phyloP scores from a whole-genome alignment of 2,113 vertebrate genomes.

The Isichthys henryi region DNA sequence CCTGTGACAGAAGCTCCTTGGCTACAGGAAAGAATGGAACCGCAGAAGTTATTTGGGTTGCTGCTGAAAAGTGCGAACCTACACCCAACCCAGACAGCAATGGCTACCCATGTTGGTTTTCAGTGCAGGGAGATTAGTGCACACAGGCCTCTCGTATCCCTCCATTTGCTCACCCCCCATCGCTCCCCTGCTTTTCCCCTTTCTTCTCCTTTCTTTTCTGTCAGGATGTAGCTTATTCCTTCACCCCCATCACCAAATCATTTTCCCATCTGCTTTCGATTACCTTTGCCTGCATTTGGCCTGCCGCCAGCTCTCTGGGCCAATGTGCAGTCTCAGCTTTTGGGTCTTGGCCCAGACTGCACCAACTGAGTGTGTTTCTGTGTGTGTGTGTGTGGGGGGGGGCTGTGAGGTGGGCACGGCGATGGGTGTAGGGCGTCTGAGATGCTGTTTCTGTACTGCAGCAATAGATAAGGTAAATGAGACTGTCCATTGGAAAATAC shows the following conservation, averaged over 20 bases:
- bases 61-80: not conserved
- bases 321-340: slow-evolving; percentile 50
- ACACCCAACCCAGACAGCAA: not conserved
- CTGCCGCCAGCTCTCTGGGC: slow-evolving; percentile 60
- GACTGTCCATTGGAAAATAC: not conserved
- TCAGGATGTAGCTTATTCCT: slow-evolving; percentile 55
- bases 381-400: not conserved
- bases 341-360: slow-evolving; percentile 46
- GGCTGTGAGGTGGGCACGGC: not conserved
- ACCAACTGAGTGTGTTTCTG: slow-evolving; percentile 33
- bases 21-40: not conserved
- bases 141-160: slow-evolving; percentile 26
- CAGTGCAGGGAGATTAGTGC: slow-evolving; percentile 7
- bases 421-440: not conserved
- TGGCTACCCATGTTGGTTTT: slow-evolving; percentile 43
- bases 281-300: slow-evolving; percentile 69
- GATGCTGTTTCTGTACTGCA: not conserved
- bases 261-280: slow-evolving; percentile 68
- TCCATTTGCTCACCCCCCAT: not conserved
- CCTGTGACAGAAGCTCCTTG: not conserved
- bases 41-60: not conserved
- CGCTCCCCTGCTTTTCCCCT: not conserved
- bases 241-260: slow-evolving; percentile 57
- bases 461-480: not conserved
- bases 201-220: slow-evolving; percentile 34